phyloP scores from a whole-genome alignment of 2,797 vertebrate genomes.

The Psittacula echo region DNA sequence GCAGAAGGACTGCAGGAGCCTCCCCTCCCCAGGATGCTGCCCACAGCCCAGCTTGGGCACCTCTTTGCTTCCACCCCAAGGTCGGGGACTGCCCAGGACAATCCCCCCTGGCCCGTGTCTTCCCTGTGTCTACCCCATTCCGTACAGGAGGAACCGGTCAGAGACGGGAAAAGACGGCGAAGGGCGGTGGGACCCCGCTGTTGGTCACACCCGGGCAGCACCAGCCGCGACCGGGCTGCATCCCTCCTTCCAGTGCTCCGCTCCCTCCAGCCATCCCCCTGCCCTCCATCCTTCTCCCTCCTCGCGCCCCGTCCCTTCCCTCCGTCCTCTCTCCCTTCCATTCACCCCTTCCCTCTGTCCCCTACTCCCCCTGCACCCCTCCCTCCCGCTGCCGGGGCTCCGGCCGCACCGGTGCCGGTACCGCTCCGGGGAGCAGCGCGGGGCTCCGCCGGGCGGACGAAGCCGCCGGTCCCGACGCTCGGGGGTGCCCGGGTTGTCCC shows the following conservation, averaged over 20 bases:
- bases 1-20: not conserved
- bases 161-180: not conserved
- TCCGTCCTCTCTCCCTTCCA: not conserved
- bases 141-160: not conserved
- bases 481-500: not conserved
- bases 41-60: not conserved
- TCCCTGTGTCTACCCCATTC: rapidly evolving
- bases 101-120: rapidly evolving
- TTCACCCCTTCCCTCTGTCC: not conserved
- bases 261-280: not conserved
- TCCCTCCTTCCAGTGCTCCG: not conserved
- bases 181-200: not conserved
- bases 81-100: not conserved
- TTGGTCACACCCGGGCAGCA: not conserved
- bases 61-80: not conserved
- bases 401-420: not conserved
- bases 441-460: not conserved
- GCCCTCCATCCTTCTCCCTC: not conserved
- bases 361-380: not conserved
- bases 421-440: too few relatives aligned
- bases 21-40: not conserved
- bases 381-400: not conserved
- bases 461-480: not conserved
- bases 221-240: not conserved
- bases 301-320: not conserved